Evolutionary conservation across 2,888 invertebrate species (phyloP).

Genomic region (Alentia gelatinosa): DNA sequence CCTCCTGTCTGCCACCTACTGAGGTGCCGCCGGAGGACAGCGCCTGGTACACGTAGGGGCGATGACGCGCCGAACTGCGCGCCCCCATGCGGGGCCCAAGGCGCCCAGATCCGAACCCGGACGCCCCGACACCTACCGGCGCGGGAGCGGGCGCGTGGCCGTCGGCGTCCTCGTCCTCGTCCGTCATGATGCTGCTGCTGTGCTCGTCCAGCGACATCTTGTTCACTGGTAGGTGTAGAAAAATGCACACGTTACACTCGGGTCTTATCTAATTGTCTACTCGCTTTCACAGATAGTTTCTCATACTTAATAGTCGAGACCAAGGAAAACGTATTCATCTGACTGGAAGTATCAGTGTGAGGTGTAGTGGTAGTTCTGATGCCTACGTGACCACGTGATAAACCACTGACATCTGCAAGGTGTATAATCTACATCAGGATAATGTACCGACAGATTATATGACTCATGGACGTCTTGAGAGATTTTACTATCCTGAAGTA

Average conservation of each 20-base stretch:
- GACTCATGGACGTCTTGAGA: too few relatives aligned
- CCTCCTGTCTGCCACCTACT: neutral
- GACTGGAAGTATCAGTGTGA: neutral
- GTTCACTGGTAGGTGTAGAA: neutral
- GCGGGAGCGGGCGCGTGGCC: neutral
- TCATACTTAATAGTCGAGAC: too few relatives aligned
- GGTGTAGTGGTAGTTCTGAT: neutral
- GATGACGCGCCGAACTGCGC: neutral
- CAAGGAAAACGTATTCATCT: neutral
- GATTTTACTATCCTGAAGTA: too few relatives aligned
- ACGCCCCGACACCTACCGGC: neutral
- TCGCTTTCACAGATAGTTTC: too few relatives aligned
- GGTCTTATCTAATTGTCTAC: neutral
- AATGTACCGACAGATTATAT: too few relatives aligned
- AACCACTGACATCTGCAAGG: neutral
- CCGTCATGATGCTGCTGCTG: constrained; percentile 48
- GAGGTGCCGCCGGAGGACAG: neutral
- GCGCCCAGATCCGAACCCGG: neutral
- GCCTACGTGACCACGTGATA: neutral
- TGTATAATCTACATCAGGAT: too few relatives aligned
- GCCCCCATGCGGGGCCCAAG: neutral
- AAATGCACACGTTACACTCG: neutral
- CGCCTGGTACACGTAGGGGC: neutral
- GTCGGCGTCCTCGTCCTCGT: neutral
- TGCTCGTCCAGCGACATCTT: constrained; percentile 30